phyloP scores from a whole-genome alignment of 2,888 invertebrate genomes.

The Pteria penguin region DNA sequence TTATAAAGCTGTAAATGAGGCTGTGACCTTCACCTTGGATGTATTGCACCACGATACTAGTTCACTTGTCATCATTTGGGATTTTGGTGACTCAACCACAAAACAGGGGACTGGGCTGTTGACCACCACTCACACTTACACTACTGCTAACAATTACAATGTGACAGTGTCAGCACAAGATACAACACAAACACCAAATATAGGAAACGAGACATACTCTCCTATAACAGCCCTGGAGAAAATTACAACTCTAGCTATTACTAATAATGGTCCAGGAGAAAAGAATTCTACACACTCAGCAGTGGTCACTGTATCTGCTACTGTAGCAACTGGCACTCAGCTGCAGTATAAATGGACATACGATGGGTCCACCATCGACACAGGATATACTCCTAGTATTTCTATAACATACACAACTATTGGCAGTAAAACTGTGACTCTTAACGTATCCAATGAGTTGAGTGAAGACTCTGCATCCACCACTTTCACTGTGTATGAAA shows the following conservation, averaged over 20 bases:
- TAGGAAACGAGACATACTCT: background rate
- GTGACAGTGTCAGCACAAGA: slow-evolving; percentile 49
- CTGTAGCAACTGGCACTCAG: slow-evolving; percentile 33
- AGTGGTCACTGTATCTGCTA: slow-evolving; percentile 34
- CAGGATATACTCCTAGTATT: background rate
- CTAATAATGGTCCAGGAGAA: slow-evolving; percentile 31
- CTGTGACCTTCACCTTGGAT: slow-evolving; percentile 30
- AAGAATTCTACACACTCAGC: slow-evolving; percentile 35
- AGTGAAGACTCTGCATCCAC: slow-evolving; percentile 39
- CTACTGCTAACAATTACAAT: slow-evolving; percentile 47
- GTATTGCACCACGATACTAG: slow-evolving; percentile 45
- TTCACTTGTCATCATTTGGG: slow-evolving; percentile 42
- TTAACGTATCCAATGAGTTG: slow-evolving; percentile 55
- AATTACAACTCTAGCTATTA: slow-evolving; percentile 38
- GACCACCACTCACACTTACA: slow-evolving; percentile 40
- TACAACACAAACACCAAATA: background rate
- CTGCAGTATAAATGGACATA: slow-evolving; percentile 46
- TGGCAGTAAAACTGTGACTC: slow-evolving; percentile 28
- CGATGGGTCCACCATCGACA: slow-evolving; percentile 34
- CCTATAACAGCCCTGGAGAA: slow-evolving; percentile 53
- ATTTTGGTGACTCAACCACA: slow-evolving; percentile 47
- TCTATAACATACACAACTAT: slow-evolving; percentile 19
- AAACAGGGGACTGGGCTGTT: background rate
- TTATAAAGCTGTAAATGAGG: slow-evolving; percentile 26
- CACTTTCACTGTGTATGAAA: slow-evolving; percentile 49